Evolutionary conservation across 2,797 vertebrate genomes (phyloP), one percentile per base, ranked within the genome.

Genomic region (Sebastiscus albofasciatus): DNA sequence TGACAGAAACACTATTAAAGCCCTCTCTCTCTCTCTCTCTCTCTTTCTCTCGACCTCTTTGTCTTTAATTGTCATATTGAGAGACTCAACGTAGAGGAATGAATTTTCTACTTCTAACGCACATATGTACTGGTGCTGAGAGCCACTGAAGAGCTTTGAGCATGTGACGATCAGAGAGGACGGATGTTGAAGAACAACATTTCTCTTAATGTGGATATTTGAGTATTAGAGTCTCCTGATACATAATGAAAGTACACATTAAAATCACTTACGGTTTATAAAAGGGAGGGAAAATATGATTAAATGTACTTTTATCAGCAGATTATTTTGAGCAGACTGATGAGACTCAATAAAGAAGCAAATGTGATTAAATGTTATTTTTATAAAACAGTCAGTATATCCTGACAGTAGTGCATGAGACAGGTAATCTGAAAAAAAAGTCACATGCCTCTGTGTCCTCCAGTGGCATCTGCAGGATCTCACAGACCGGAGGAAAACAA

Each of bases 151-250:
- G 26, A 65, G 66, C 61, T 89, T 80, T 69, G 65, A 83, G 54
- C 65, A 82, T 82, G 81, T 71, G 55, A 76, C 16, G 71, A 59
- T 74, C 33, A 76, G 67, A 84, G 58, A 81, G 60, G 52, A 65
- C 2, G 7, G 65, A 46, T 75, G 61, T 69, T 75, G 22, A 75
- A 65, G 52, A 46, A n/a, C 27, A 66, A 36, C 20, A 13, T 66
- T 71, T 70, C 55, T 62, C n/a, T 67, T 49, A 56, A 61, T n/a
- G 18, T 26, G 52, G 18, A 26, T 70, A 60, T 75, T 26, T 46
- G 24, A 74, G 13, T 8, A 52, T 24, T 55, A 22, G 4, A 68
- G n/a, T 58, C 14, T 77, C 52, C 16, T 60, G 67, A 79, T 83
- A 72, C 22, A 61, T 72, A 75, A 85, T 75, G 39, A 75, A 69